A percentile compares a stretch with the other conserved stretches of the same genome.
Evolutionary conservation across 2,113 vertebrate species (phyloP).

Genomic region (Vombatus ursinus): DNA sequence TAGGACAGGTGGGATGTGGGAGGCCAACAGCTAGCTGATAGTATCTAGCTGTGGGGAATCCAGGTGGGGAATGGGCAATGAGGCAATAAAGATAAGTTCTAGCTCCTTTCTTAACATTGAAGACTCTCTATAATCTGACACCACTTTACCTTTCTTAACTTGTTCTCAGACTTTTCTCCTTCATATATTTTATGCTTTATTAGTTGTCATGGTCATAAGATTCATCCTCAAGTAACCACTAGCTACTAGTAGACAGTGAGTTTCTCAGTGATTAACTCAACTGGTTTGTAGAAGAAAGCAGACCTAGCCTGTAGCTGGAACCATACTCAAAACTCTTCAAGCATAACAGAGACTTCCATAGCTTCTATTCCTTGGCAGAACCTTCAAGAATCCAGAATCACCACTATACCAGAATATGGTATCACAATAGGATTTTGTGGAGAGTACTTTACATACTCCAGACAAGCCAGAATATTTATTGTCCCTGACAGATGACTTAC

Average conservation of each 20-base stretch:
- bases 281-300: neutral
- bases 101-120: neutral
- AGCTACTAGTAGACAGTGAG: neutral
- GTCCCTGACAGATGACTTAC: neutral
- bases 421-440: neutral
- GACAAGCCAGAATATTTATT: neutral
- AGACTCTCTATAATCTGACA: neutral
- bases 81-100: neutral
- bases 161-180: neutral
- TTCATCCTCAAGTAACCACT: neutral
- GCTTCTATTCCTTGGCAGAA: neutral
- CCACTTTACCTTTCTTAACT: neutral
- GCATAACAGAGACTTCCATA: neutral
- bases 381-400: neutral
- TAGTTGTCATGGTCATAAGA: neutral
- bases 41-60: neutral
- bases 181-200: neutral
- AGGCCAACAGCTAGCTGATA: neutral
- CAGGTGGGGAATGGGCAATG: neutral
- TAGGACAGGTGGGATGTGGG: neutral
- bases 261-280: neutral
- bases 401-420: neutral
- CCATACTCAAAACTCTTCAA: neutral
- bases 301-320: neutral
- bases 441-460: neutral